A percentile compares a stretch with the other conserved stretches of the same genome.
phyloP scores from a whole-genome alignment of 2,113 vertebrate species.

The Scartelaos histophorus region DNA sequence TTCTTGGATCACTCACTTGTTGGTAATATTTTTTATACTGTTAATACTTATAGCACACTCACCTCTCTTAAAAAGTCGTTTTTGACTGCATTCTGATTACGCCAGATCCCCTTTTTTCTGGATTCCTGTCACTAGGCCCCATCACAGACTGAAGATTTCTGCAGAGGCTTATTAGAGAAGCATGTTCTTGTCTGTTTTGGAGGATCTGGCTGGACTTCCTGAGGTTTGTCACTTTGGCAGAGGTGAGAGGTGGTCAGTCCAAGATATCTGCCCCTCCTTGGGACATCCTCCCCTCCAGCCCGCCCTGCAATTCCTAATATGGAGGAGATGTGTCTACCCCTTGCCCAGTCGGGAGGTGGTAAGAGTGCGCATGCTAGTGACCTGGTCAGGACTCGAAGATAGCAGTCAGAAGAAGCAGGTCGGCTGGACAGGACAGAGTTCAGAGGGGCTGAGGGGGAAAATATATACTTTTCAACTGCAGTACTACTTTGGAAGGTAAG shows the following conservation, averaged over 20 bases:
- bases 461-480: background rate
- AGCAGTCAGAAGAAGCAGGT: constrained; percentile 61
- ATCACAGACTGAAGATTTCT: background rate
- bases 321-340: constrained; percentile 65
- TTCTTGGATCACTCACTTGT: too few relatives aligned
- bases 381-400: constrained; percentile 55
- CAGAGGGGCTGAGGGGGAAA: constrained; percentile 23
- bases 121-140: background rate
- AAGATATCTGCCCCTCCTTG: constrained; percentile 39
- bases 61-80: too few relatives aligned
- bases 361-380: constrained; percentile 49
- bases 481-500: background rate
- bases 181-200: background rate
- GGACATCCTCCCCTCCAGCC: constrained; percentile 19
- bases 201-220: background rate
- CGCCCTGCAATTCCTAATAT: constrained; percentile 65
- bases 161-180: background rate
- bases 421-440: constrained; percentile 42
- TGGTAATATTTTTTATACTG: too few relatives aligned
- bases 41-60: too few relatives aligned
- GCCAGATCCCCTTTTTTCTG: background rate
- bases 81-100: background rate
- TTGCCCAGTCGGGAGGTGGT: constrained; percentile 62
- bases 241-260: background rate
- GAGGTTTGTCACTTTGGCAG: background rate